These are phyloP conservation scores for Halcyon smyrnensis DNA, from an alignment of 2,797 vertebrate species.

Conservation along the genomic window DNA sequence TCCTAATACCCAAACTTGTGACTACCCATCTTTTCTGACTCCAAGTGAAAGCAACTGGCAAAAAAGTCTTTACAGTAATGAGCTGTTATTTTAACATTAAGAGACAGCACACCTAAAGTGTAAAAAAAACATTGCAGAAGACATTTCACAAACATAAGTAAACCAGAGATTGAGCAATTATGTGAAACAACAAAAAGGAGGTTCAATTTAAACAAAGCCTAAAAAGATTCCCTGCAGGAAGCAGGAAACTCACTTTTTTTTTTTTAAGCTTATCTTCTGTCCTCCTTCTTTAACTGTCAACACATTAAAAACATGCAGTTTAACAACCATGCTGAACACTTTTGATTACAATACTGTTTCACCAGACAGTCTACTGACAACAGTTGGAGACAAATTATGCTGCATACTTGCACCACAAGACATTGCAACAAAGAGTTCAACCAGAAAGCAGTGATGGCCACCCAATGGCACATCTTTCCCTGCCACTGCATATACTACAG, in stretches of 20 bases:
- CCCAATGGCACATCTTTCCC: not conserved
- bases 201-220: slow-evolving; percentile 60
- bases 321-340: slow-evolving; percentile 74
- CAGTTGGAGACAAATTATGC: not conserved
- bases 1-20: not conserved
- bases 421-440: not conserved
- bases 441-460: slow-evolving; percentile 6
- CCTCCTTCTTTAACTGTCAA: slow-evolving; percentile 81
- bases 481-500: not conserved
- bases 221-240: slow-evolving; percentile 69
- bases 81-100: slow-evolving; percentile 43
- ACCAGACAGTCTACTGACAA: not conserved
- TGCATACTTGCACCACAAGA: not conserved
- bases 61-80: not conserved
- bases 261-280: slow-evolving; percentile 78
- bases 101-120: slow-evolving; percentile 1
- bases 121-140: slow-evolving; percentile 5
- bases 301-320: slow-evolving; percentile 80
- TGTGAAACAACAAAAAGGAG: slow-evolving; percentile 26
- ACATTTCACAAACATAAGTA: slow-evolving; percentile 46
- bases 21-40: not conserved
- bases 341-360: not conserved
- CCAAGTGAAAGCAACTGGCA: not conserved
- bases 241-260: slow-evolving; percentile 78
- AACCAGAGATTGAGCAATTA: not conserved